Percentiles rank a stretch among this genome's conserved stretches.
Evolutionary conservation across 1,140 invertebrate species (phyloP).

Genomic region (Brachionus asplanchnoidis): DNA sequence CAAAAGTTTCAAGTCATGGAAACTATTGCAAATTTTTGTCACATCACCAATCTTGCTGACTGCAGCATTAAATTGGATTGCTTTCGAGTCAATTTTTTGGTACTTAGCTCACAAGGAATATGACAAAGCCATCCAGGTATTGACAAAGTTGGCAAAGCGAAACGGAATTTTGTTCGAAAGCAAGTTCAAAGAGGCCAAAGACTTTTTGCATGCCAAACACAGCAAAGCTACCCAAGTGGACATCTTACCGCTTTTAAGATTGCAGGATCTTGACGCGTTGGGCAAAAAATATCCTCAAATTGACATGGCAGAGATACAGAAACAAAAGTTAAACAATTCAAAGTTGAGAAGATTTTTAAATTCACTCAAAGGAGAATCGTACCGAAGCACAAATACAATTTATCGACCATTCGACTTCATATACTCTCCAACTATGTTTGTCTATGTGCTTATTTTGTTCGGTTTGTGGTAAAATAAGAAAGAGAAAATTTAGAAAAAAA

Average conservation of each 20-base stretch:
- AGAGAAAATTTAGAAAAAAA: background rate
- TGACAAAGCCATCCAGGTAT: background rate
- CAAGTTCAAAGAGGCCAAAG: constrained; percentile 36
- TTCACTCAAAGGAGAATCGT: constrained; percentile 26
- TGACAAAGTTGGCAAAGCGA: background rate
- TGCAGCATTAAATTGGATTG: constrained; percentile 26
- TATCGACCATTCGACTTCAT: constrained; percentile 39
- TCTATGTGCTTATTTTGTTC: constrained; percentile 22
- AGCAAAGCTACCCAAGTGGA: constrained; percentile 39
- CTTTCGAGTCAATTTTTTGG: constrained; percentile 36
- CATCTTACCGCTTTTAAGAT: constrained; percentile 4
- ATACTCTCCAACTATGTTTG: constrained; percentile 32
- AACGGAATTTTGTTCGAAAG: constrained; percentile 31
- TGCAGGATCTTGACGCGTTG: constrained; percentile 28
- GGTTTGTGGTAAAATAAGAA: background rate
- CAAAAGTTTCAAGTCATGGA: constrained; percentile 5
- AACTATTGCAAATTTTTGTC: constrained; percentile 20
- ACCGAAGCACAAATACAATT: constrained; percentile 38
- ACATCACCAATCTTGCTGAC: constrained; percentile 12
- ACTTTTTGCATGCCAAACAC: constrained; percentile 33
- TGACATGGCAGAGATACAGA: constrained; percentile 37
- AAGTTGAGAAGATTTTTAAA: constrained; percentile 36
- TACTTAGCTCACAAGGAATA: constrained; percentile 39
- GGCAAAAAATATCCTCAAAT: constrained; percentile 39
- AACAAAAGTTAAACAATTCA: constrained; percentile 33